Base-by-base conservation (phyloP, 2,797 vertebrate species). In the Mus caroli region DNA sequence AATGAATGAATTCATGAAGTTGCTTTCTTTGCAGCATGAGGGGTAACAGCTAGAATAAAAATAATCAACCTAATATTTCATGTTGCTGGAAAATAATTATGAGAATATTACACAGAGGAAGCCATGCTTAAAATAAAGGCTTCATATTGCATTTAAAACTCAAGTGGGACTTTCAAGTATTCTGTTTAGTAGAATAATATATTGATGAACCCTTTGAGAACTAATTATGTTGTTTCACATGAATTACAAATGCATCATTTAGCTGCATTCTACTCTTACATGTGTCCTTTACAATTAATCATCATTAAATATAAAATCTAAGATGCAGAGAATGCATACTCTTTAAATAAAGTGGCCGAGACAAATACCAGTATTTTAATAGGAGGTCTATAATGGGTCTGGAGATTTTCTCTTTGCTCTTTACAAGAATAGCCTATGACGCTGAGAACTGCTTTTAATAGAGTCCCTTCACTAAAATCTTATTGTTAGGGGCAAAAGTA, bases 211-310 rank as follows among this genome's bases (percentile, higher is more conserved):
- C 97, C 97, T 97, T 92, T 77, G 97, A 98, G 98, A 98, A 98
- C 97, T 98, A 98, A 98, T 98, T 98, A 98, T 96, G 91, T 96
- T 98, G 96, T 98, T 98, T 98, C 96, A 97, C 96, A 96, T 98
- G 95, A 97, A 97, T 97, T 98, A 96, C 92, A 98, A 98, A 96
- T 95, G 92, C 82, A 92, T 95, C 97, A 93, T 90, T 84, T 97
- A 97, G 96, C 91, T 96, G 90, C 92, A 96, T 96, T 98, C 92
- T 97, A 93, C 95, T 97, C 94, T 96, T 98, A 95, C 92, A 97
- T 92, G 90, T 86, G 76, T 97, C 95, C 87, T 97, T 97, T 97
- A 92, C 80, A 94, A 94, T 98, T 98, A 97, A 88, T 97, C 94
- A 97, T 95, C 62, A 50, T 96, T 95, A 97, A 95, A n/a, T 97